Evolutionary conservation across 2,113 vertebrate genomes (phyloP).

Genomic region (Corydoras sp.): DNA sequence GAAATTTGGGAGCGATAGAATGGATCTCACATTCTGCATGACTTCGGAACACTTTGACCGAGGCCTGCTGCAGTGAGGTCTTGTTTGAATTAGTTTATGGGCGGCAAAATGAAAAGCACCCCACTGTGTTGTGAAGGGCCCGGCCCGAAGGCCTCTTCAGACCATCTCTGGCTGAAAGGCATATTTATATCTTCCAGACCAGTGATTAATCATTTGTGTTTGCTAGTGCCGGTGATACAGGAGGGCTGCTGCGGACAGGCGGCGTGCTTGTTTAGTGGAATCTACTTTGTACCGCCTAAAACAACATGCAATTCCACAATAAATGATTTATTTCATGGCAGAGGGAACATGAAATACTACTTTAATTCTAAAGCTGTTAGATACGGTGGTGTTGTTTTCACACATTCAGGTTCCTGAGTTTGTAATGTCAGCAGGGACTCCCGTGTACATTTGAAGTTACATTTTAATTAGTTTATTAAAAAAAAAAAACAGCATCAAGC

Average conservation of each 20-base stretch:
- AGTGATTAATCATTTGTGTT: conserved; percentile 75
- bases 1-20: conserved; percentile 5
- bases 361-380: no score
- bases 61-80: conserved; percentile 48
- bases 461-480: no score
- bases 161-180: conserved; percentile 64
- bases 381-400: background rate
- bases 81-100: conserved; percentile 75
- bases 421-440: no score
- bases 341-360: conserved; percentile 49
- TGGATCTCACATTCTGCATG: background rate
- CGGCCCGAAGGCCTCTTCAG: conserved; percentile 61
- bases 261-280: no score
- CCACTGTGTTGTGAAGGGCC: conserved; percentile 57
- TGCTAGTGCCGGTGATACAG: conserved; percentile 23
- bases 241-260: background rate
- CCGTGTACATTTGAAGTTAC: no score
- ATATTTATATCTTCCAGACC: conserved; percentile 81
- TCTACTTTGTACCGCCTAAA: conserved; percentile 69
- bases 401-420: no score
- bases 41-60: conserved; percentile 31
- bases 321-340: conserved; percentile 77
- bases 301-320: conserved; percentile 67
- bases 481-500: no score
- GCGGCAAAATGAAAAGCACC: conserved; percentile 62